Base-by-base conservation (phyloP, 2,888 invertebrate species). In the Synergus gifuensis region DNA sequence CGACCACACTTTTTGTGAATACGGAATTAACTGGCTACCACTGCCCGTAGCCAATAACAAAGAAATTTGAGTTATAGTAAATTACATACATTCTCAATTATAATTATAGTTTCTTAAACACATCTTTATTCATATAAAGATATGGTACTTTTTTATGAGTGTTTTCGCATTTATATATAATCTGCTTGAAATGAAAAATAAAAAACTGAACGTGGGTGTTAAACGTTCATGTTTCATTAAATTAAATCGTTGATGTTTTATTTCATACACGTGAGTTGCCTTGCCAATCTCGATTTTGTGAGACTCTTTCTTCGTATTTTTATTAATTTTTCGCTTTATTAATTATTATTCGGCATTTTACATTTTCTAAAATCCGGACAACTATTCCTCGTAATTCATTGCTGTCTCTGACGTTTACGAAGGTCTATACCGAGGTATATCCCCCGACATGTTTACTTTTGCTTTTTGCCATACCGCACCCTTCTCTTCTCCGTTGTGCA, bases 1-100 rank as follows among this genome's bases (percentile, higher is more conserved):
- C 77, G 84, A 84, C 82, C 87, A 80, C 82, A 84, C 88, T 87
- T 88, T 87, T 87, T 88, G 86, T 87, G 88, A 87, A 85, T 82
- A 82, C 83, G 83, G 85, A 87, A 88, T 88, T 87, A 88, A 88
- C 87, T 87, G 83, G 85, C 86, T 85, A 85, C 83, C 85, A 84
- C 77, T 77, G 78, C 69, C 80, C 76, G 22, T 69, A 69, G 46
- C 67, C 46, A 28, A 16, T 40, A 40, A 40, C 64, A 64, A 28
- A 40, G n/a, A 64, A 16, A 64, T 40, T 40, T 64, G 36, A 40
- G 40, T 64, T 64, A 40, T 28, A 64, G 28, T 28, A 3, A 28
- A 28, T 28, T 28, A 28, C 28, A 28, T 28, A 28, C 28, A 28
- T 28, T 54, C 54, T 54, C n/a, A n/a, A 54, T 54, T 54, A 54